Evolutionary conservation across 2,797 vertebrate genomes (phyloP).

Genomic region (Anguilla megastoma): DNA sequence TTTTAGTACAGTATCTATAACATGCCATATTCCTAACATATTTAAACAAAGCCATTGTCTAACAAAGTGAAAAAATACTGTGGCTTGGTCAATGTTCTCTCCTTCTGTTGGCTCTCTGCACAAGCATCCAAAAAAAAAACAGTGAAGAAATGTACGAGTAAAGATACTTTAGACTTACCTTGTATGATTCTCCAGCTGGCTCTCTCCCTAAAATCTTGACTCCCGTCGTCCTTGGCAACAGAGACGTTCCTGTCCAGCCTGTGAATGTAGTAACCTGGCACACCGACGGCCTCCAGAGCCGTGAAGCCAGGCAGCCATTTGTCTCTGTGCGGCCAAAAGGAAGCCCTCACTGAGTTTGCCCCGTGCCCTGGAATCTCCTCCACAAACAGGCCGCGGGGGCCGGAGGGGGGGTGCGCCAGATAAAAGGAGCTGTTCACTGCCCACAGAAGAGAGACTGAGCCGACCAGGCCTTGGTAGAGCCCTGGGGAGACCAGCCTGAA

Average conservation of each 20-base stretch:
- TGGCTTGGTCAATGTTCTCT: neutral
- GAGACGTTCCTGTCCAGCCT: neutral
- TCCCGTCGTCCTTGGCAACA: slow-evolving; percentile 21
- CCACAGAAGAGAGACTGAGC: slow-evolving; percentile 11
- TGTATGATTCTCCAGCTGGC: slow-evolving; percentile 21
- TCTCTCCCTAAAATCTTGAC: slow-evolving; percentile 10
- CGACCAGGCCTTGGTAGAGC: slow-evolving; percentile 19
- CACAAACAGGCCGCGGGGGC: neutral
- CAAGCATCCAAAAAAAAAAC: neutral
- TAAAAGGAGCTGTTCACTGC: slow-evolving; percentile 3
- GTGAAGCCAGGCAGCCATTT: slow-evolving; percentile 8
- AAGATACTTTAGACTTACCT: neutral
- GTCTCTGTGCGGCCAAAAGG: slow-evolving; percentile 18
- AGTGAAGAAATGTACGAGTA: neutral
- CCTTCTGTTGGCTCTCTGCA: neutral
- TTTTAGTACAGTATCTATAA: neutral
- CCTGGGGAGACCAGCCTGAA: neutral
- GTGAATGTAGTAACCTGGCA: slow-evolving; percentile 27
- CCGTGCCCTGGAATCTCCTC: neutral
- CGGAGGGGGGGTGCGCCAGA: slow-evolving; percentile 13
- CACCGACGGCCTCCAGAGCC: slow-evolving; percentile 3
- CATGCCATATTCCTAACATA: neutral
- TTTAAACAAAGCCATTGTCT: neutral
- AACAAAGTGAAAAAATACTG: neutral
- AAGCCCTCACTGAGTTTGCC: neutral